Evolutionary conservation across 2,888 invertebrate genomes (phyloP).

Genomic region (Germaria angustata): DNA sequence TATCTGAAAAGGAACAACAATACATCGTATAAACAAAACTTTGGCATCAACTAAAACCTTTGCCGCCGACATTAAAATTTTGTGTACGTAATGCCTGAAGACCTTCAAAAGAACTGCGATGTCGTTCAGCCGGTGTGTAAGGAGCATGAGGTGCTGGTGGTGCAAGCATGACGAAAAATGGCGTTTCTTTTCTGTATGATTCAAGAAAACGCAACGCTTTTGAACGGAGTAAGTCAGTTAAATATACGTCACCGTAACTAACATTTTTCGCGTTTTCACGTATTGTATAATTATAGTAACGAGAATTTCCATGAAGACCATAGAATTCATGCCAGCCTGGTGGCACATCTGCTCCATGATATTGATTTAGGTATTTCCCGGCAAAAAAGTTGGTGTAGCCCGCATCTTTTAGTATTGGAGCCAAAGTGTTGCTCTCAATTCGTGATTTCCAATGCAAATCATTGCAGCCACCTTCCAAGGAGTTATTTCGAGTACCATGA

Average conservation of each 20-base stretch:
- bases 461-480: conserved; percentile 88
- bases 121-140: conserved; percentile 89
- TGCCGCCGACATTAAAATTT: conserved; percentile 83
- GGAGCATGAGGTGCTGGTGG: conserved; percentile 94
- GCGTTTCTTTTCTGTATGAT: conserved; percentile 44
- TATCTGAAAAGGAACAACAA: conserved; percentile 82
- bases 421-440: conserved; percentile 86
- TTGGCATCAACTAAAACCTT: conserved; percentile 21
- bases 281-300: conserved; percentile 93
- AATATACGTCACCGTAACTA: conserved; percentile 85
- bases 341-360: conserved; percentile 85
- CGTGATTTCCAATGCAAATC: conserved; percentile 84
- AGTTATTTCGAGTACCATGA: conserved; percentile 89
- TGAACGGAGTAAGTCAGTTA: conserved; percentile 89
- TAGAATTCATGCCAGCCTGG: conserved; percentile 93
- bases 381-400: conserved; percentile 93
- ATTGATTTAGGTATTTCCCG: conserved; percentile 96
- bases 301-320: conserved; percentile 93
- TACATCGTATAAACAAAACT: not conserved
- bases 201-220: conserved; percentile 71
- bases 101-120: conserved; percentile 83
- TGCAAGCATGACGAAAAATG: conserved; percentile 91
- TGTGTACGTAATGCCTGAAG: conserved; percentile 84
- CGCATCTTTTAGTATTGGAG: conserved; percentile 82
- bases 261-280: conserved; percentile 88